These are phyloP conservation scores for Gambusia affinis DNA, from an alignment of 2,113 vertebrate species.

Conservation along the genomic window DNA sequence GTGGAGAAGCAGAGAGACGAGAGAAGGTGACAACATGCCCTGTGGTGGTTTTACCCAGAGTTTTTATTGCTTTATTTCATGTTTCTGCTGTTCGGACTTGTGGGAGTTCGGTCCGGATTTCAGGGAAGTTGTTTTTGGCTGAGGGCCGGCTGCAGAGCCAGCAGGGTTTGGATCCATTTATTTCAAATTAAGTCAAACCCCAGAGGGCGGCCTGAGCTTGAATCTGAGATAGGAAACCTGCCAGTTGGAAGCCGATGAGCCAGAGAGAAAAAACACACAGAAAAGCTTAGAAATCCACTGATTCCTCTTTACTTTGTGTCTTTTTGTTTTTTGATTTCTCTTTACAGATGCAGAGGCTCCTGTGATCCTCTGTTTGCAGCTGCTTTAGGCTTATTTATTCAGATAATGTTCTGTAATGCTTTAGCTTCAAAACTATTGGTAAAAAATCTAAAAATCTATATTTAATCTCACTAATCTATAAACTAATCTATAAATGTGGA, in stretches of 20 bases:
- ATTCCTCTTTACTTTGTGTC: neutral
- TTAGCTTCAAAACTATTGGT: too few species aligned
- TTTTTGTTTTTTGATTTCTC: neutral
- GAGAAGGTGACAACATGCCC: neutral
- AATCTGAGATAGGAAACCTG: conserved; percentile 34
- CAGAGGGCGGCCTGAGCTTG: conserved; percentile 24
- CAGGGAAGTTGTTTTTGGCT: conserved; percentile 2
- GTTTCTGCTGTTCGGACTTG: neutral
- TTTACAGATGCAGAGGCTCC: neutral
- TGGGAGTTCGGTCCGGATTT: conserved; percentile 15
- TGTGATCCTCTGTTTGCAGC: too few species aligned
- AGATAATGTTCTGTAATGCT: too few species aligned
- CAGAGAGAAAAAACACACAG: conserved; percentile 2
- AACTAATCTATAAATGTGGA: too few species aligned
- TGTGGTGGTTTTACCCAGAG: neutral
- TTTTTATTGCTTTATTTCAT: neutral
- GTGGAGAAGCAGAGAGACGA: conserved; percentile 2
- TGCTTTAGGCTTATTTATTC: too few species aligned
- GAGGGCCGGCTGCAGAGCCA: conserved; percentile 14
- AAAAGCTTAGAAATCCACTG: neutral
- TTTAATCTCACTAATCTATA: too few species aligned
- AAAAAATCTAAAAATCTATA: too few species aligned
- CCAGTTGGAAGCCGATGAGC: conserved; percentile 35
- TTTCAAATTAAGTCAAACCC: conserved; percentile 52
- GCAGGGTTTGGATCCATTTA: conserved; percentile 34